These are phyloP conservation scores for Xenopus borealis DNA, from an alignment of 2,113 vertebrate species.

Conservation along the genomic window DNA sequence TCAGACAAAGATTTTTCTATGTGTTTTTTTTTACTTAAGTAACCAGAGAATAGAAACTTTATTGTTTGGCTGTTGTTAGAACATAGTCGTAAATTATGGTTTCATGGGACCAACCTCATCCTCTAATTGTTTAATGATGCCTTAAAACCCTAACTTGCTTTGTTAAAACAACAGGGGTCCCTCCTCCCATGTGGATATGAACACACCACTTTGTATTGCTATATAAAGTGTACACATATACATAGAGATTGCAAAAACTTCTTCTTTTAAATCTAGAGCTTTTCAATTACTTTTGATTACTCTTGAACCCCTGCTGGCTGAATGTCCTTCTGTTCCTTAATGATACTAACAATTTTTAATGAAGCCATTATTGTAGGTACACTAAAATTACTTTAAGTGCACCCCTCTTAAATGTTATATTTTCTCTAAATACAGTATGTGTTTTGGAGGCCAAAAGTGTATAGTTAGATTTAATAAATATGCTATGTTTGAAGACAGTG, in stretches of 20 bases:
- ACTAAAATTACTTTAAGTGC: slow-evolving; percentile 27
- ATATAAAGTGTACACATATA: slow-evolving; percentile 30
- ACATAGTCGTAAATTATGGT: slow-evolving; percentile 53
- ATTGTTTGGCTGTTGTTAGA: slow-evolving; percentile 68
- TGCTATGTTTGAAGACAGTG: no score
- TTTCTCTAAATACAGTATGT: slow-evolving; percentile 24
- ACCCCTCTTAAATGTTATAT: slow-evolving; percentile 26
- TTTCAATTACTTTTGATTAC: slow-evolving; percentile 45
- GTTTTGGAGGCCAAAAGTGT: slow-evolving; percentile 15
- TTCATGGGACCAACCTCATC: slow-evolving; percentile 53
- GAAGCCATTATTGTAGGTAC: slow-evolving; percentile 20
- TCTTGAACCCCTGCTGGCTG: slow-evolving; percentile 30
- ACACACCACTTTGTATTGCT: slow-evolving; percentile 43
- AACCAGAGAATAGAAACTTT: slow-evolving; percentile 47
- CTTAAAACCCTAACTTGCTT: slow-evolving; percentile 45
- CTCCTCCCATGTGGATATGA: slow-evolving; percentile 45
- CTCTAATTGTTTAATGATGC: slow-evolving; percentile 57
- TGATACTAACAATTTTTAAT: slow-evolving; percentile 44
- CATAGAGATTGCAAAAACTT: slow-evolving; percentile 32
- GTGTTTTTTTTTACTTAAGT: slow-evolving; percentile 45
- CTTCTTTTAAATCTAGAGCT: slow-evolving; percentile 37
- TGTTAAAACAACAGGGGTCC: slow-evolving; percentile 47
- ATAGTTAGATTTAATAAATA: slow-evolving; percentile 21
- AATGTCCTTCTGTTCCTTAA: slow-evolving; percentile 44
- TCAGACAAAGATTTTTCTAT: slow-evolving; percentile 56